Percentiles rank a stretch among this genome's conserved stretches.
Conservation (phyloP, 1,140 invertebrate genomes). For the Drosophila ironensis region DNA sequence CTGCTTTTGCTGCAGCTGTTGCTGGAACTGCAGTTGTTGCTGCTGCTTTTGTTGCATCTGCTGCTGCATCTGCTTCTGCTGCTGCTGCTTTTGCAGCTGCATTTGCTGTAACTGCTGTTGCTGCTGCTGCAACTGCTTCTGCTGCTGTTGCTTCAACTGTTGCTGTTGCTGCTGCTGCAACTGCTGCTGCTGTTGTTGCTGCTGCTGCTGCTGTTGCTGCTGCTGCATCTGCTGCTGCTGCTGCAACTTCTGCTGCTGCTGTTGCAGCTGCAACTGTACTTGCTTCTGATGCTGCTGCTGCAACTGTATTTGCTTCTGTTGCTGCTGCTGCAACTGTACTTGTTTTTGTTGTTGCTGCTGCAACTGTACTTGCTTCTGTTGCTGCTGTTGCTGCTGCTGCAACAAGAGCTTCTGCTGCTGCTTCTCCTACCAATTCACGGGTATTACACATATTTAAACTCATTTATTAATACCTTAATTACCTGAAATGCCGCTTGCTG, state of each 20-base stretch:
- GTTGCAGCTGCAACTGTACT: neutral
- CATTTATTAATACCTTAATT: neutral
- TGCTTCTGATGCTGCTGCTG: neutral
- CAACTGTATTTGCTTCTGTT: neutral
- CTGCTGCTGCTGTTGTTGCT: neutral
- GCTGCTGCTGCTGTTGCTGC: conserved; percentile 1
- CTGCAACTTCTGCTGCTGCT: neutral
- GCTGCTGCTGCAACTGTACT: neutral
- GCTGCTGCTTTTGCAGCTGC: neutral
- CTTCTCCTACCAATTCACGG: neutral
- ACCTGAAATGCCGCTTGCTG: conserved; percentile 17
- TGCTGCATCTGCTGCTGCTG: neutral
- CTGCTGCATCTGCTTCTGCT: neutral
- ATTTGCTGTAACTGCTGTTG: neutral
- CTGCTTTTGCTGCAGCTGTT: neutral
- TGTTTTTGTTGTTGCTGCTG: neutral
- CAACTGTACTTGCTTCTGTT: conserved; percentile 1
- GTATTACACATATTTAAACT: neutral
- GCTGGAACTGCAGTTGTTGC: no score
- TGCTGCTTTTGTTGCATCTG: no score
- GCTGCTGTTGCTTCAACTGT: neutral
- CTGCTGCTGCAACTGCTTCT: neutral
- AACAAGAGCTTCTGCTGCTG: neutral
- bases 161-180: neutral
- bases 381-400: neutral